Evolutionary conservation across 2,888 invertebrate species (phyloP).

Genomic region (Lasioglossum zephyrum): DNA sequence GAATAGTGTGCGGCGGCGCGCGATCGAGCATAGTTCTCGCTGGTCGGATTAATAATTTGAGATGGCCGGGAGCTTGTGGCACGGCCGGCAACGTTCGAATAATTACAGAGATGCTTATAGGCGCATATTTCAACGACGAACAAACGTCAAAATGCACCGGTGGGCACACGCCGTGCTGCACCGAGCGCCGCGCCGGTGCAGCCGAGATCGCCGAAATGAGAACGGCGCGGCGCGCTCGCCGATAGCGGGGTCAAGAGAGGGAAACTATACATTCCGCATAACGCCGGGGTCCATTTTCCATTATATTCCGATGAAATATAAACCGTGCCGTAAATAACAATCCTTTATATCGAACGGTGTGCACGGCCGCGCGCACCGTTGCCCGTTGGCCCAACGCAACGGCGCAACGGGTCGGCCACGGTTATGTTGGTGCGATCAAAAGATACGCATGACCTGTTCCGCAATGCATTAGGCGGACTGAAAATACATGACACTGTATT

Average conservation of each 20-base stretch:
- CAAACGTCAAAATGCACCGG: conserved; percentile 68
- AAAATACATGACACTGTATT: conserved; percentile 59
- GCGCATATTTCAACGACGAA: conserved; percentile 64
- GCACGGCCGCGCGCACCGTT: conserved; percentile 25
- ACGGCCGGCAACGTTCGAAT: conserved; percentile 51
- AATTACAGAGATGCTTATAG: conserved; percentile 64
- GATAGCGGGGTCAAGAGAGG: conserved; percentile 28
- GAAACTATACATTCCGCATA: conserved; percentile 66
- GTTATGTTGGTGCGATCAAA: conserved; percentile 60
- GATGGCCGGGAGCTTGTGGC: conserved; percentile 21
- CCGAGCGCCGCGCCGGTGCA: conserved; percentile 2
- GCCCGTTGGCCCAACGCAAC: background rate
- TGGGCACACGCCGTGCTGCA: conserved; percentile 60
- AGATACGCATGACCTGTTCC: conserved; percentile 64
- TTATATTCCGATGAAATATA: conserved; percentile 77
- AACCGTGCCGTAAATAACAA: conserved; percentile 75
- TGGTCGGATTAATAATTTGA: conserved; percentile 64
- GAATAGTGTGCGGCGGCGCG: background rate
- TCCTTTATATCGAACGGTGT: conserved; percentile 69
- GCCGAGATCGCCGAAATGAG: conserved; percentile 54
- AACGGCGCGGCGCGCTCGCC: conserved; percentile 38
- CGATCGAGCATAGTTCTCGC: conserved; percentile 15
- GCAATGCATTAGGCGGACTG: conserved; percentile 65
- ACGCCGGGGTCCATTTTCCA: conserved; percentile 72
- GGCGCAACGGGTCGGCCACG: background rate